phyloP scores from a whole-genome alignment of 2,888 invertebrate species.

The Mythimna albipuncta region DNA sequence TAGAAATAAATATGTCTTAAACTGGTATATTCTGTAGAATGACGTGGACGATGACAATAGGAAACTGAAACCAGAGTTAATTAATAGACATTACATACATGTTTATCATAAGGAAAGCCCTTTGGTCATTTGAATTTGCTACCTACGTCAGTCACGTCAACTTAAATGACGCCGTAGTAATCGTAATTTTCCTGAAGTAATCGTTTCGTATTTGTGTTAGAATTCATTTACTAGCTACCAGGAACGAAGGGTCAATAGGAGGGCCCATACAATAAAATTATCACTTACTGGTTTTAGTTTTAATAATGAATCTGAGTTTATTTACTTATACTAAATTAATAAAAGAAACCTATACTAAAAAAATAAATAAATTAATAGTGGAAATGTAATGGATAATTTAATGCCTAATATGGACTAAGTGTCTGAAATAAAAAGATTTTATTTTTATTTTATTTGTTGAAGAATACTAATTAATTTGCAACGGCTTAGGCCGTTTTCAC shows the following conservation, averaged over 20 bases:
- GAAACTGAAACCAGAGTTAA: neutral
- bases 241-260: neutral
- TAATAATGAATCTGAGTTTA: too few species aligned
- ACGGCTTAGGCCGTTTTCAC: too few species aligned
- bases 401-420: too few species aligned
- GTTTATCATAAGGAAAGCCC: conserved; percentile 7
- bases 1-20: neutral
- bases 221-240: neutral
- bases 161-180: conserved; percentile 8
- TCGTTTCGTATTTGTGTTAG: neutral
- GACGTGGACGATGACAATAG: neutral
- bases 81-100: conserved; percentile 30
- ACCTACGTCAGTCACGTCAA: conserved; percentile 9
- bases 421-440: too few species aligned
- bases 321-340: too few species aligned
- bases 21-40: neutral
- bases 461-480: neutral
- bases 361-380: too few species aligned
- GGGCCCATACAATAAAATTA: neutral
- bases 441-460: too few species aligned
- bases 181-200: conserved; percentile 5
- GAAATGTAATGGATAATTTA: too few species aligned
- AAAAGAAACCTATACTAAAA: too few species aligned
- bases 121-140: neutral
- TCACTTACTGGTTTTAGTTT: neutral